phyloP scores from a whole-genome alignment of 2,113 vertebrate genomes.

The Ceyx cyanopectus region DNA sequence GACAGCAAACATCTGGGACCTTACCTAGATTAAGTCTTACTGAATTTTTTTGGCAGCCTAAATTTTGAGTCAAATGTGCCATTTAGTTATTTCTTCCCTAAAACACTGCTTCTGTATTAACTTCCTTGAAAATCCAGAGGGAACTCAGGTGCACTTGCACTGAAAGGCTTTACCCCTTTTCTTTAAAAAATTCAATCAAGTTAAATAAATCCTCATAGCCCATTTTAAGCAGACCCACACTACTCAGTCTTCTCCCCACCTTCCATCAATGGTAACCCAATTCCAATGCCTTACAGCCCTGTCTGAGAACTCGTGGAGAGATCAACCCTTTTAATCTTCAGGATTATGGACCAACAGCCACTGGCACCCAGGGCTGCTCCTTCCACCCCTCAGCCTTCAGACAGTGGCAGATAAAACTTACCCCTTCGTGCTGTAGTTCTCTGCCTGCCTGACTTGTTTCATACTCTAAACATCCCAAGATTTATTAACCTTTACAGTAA shows the following conservation, averaged over 20 bases:
- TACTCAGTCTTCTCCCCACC: not conserved
- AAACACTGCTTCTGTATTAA: not conserved
- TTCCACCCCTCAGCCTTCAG: conserved; percentile 15
- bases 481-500: conserved; percentile 88
- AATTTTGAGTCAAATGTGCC: not conserved
- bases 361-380: not conserved
- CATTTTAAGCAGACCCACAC: conserved; percentile 52
- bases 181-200: conserved; percentile 49
- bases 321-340: conserved; percentile 74
- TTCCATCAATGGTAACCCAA: conserved; percentile 76
- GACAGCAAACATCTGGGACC: not conserved
- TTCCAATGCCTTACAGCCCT: conserved; percentile 69
- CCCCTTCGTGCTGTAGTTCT: not conserved
- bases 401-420: conserved; percentile 60
- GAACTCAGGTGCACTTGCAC: not conserved
- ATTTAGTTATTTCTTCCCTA: not conserved
- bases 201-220: conserved; percentile 35
- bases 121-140: not conserved
- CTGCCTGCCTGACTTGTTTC: conserved; percentile 62
- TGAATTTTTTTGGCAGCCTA: not conserved
- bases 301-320: conserved; percentile 64
- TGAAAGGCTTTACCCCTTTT: conserved; percentile 45
- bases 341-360: conserved; percentile 61
- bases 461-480: conserved; percentile 74
- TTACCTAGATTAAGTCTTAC: not conserved